Evolutionary conservation across 2,113 vertebrate genomes (phyloP).

Genomic region (Tenebrosternarchus preto): DNA sequence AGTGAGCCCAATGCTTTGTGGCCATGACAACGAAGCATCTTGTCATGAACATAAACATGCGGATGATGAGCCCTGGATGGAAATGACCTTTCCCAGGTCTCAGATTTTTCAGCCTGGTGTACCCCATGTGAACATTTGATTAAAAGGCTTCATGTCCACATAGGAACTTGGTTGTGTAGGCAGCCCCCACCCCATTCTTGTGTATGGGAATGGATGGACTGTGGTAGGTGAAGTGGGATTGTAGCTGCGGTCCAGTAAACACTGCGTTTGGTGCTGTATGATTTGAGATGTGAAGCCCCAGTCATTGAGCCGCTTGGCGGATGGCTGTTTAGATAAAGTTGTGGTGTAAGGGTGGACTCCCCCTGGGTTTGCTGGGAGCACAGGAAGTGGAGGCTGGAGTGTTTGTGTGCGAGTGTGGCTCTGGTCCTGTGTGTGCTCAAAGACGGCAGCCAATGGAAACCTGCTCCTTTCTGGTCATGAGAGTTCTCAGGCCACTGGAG

Average conservation of each 20-base stretch:
- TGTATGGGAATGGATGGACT: constrained; percentile 20
- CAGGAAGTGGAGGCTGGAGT: constrained; percentile 45
- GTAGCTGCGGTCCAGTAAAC: constrained; percentile 36
- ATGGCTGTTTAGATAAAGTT: constrained; percentile 62
- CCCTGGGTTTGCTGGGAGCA: constrained; percentile 61
- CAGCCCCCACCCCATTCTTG: constrained; percentile 56
- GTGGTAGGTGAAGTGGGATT: constrained; percentile 29
- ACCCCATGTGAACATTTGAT: constrained; percentile 10
- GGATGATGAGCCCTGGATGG: not conserved
- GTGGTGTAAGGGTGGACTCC: constrained; percentile 68
- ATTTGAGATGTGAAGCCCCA: constrained; percentile 51
- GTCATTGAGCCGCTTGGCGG: constrained; percentile 24
- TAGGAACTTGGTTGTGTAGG: not conserved
- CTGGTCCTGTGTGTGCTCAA: constrained; percentile 42
- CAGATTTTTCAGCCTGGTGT: not conserved
- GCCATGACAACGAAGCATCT: not conserved
- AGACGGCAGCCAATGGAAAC: constrained; percentile 82
- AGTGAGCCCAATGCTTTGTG: not conserved
- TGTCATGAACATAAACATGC: not conserved
- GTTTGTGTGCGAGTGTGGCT: not conserved
- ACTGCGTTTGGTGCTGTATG: constrained; percentile 37
- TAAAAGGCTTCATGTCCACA: constrained; percentile 14
- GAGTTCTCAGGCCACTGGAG: constrained; percentile 86
- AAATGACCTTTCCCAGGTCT: not conserved
- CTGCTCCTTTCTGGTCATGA: constrained; percentile 75